Base-by-base conservation (phyloP, 2,888 invertebrate genomes). In the Pseudococcus jackbeardsleyi region DNA sequence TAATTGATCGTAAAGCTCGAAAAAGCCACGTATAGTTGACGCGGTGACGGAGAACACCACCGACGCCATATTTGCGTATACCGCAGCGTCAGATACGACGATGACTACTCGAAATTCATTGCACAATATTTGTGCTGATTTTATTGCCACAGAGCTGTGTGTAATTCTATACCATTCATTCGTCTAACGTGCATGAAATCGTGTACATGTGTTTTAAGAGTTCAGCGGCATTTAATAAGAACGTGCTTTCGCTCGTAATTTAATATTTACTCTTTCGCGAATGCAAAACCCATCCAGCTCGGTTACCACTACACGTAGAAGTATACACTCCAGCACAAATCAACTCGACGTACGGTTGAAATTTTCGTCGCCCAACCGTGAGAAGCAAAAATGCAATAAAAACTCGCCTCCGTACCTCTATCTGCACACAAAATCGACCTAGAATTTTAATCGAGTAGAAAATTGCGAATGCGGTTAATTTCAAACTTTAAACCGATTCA, bases 241-340 rank as follows among this genome's bases (percentile, higher is more conserved):
- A 79, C 79, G 68, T 72, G 79, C 79, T 79, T 79, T 79, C 79
- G 79, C n/a, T 79, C 42, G 79, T 79, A 79, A 79, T 79, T 79
- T 79, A 79, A 79, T 79, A 79, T 79, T 79, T 33, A 42, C 79
- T 79, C 26, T 33, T 3, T 33, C 26, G 26, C 79, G 11, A 33
- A 72, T 42, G 42, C 19, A 79, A 17, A 79, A 79, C n/a, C 26
- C 79, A 8, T 42, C 5, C 42, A 17, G 33, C 26, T 17, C 19
- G 50, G 59, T 11, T 12, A 3, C 6, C 33, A 72, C 68, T 33
- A 72, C 11, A 33, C 26, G 26, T 33, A 33, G 26, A 33, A 33
- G 26, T 33, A 79, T 42, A 42, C 46, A 42, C 42, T 39, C 79
- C 8, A 3, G 42, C 26, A 33, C 17, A 79, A 79, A 79, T 79